Evolutionary conservation across 2,113 vertebrate species (phyloP).

Genomic region (Nyctereutes procyonoides): DNA sequence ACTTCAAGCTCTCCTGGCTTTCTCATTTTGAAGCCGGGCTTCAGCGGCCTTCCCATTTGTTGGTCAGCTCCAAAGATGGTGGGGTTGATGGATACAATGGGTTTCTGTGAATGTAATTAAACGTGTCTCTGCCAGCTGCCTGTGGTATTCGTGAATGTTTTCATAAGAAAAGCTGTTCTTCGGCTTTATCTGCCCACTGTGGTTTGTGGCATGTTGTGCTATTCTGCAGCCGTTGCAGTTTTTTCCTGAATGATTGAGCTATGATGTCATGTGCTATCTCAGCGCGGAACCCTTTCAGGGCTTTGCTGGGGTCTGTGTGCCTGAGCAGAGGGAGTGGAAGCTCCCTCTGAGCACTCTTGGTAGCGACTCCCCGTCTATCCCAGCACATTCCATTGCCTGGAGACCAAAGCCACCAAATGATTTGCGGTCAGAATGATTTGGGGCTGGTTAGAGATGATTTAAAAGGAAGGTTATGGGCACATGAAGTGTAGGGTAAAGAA

Average conservation of each 20-base stretch:
- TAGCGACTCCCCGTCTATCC: slow-evolving; percentile 83
- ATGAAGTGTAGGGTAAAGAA: slow-evolving; percentile 88
- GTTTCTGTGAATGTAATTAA: slow-evolving; percentile 86
- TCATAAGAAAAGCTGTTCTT: slow-evolving; percentile 83
- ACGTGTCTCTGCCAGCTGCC: slow-evolving; percentile 84
- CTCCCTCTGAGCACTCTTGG: slow-evolving; percentile 79
- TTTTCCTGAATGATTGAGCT: slow-evolving; percentile 85
- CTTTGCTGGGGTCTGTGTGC: slow-evolving; percentile 77
- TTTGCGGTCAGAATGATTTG: slow-evolving; percentile 88
- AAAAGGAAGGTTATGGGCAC: slow-evolving; percentile 87
- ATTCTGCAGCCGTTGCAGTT: slow-evolving; percentile 84
- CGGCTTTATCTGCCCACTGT: slow-evolving; percentile 79
- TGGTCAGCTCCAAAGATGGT: slow-evolving; percentile 61
- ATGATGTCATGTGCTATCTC: slow-evolving; percentile 88
- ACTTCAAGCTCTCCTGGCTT: slow-evolving; percentile 23
- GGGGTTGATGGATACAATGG: slow-evolving; percentile 73
- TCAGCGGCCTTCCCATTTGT: slow-evolving; percentile 69
- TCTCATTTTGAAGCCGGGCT: slow-evolving; percentile 35
- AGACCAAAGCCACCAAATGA: slow-evolving; percentile 85
- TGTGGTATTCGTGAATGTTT: slow-evolving; percentile 86
- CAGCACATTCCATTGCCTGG: slow-evolving; percentile 86
- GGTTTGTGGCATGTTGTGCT: slow-evolving; percentile 85
- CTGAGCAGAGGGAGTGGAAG: slow-evolving; percentile 72
- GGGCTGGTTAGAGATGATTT: slow-evolving; percentile 88
- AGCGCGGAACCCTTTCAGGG: slow-evolving; percentile 76